Evolutionary conservation across 2,797 vertebrate genomes (phyloP).

Genomic region (Taeniopygia guttata): DNA sequence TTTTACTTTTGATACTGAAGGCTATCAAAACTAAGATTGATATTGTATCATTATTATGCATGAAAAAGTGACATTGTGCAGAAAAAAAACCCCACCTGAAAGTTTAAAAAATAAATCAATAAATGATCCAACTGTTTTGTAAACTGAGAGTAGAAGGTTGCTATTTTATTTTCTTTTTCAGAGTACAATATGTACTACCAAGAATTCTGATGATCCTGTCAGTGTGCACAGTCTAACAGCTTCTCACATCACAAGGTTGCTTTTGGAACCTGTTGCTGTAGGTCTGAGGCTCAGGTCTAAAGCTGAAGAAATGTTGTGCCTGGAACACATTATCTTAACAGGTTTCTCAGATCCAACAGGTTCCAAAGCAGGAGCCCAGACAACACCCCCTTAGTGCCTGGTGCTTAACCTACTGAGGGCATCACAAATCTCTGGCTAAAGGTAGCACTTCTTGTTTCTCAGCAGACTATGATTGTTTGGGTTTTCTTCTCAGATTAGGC

Average conservation of each 20-base stretch:
- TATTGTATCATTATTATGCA: neutral
- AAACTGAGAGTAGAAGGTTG: neutral
- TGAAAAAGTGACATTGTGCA: neutral
- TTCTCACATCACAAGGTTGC: neutral
- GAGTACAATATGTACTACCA: neutral
- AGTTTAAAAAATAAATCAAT: conserved; percentile 21
- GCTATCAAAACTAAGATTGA: neutral
- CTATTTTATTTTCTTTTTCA: neutral
- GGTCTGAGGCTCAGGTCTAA: neutral
- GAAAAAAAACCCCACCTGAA: neutral
- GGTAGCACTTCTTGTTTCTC: neutral
- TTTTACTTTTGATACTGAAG: conserved; percentile 42
- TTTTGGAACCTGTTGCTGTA: neutral
- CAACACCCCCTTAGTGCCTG: neutral
- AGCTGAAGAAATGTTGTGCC: neutral
- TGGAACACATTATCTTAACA: neutral
- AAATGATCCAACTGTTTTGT: neutral
- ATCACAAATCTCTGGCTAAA: neutral
- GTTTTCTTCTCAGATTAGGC: neutral
- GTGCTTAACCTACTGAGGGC: neutral
- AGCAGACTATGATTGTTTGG: neutral
- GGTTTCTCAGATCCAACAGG: neutral
- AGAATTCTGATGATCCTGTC: neutral
- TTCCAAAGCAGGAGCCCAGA: neutral
- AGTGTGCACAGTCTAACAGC: neutral